Evolutionary conservation across 1,140 invertebrate species (phyloP).

Genomic region (Drusus annulatus): DNA sequence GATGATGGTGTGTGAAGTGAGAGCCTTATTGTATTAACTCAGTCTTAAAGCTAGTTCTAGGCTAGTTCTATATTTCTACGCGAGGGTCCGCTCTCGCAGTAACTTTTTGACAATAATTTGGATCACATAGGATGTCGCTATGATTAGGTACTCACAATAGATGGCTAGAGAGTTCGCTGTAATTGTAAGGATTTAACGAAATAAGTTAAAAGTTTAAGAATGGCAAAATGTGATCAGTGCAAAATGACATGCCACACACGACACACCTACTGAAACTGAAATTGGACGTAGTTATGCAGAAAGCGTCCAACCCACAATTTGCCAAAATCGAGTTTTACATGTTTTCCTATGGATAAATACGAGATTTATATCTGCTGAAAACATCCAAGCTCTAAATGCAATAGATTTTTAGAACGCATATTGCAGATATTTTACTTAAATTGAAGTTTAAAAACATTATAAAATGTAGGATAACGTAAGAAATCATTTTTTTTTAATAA

Average conservation of each 20-base stretch:
- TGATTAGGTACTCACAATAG: slow-evolving; percentile 17
- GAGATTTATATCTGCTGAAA: too few species aligned
- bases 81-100: background rate
- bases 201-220: background rate
- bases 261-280: too few species aligned
- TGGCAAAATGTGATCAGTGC: background rate
- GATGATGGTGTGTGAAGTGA: background rate
- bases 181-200: background rate
- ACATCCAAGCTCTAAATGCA: too few species aligned
- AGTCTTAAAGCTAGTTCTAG: slow-evolving; percentile 13
- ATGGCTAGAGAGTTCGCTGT: slow-evolving; percentile 10
- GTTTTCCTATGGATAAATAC: too few species aligned
- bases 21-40: slow-evolving; percentile 16
- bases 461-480: too few species aligned
- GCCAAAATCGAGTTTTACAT: too few species aligned
- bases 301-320: too few species aligned
- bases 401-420: too few species aligned
- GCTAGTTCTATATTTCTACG: background rate
- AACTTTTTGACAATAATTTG: slow-evolving; percentile 37
- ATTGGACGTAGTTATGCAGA: too few species aligned
- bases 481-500: too few species aligned
- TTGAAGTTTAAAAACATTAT: too few species aligned
- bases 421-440: too few species aligned
- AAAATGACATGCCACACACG: background rate
- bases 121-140: slow-evolving; percentile 31